Base-by-base conservation (phyloP, 2,113 vertebrate species). In the Orthochromis indermauri region DNA sequence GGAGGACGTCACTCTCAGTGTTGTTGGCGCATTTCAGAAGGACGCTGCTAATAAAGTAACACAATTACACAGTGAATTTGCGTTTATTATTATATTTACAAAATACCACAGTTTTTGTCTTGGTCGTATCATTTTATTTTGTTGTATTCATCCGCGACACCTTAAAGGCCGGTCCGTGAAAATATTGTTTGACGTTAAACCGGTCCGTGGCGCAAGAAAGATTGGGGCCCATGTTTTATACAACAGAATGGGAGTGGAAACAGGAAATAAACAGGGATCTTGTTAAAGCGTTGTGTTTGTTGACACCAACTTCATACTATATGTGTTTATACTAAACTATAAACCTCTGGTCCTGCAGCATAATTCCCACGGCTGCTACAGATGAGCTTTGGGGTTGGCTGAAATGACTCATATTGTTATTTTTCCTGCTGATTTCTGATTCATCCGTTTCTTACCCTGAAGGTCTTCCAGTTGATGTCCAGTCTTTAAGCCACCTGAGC, bases 401-500 rank as follows among this genome's bases (percentile, higher is more conserved):
- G 45, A 35, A 11, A 49, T 49, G 26, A 47, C 42, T 31, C 16
- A 47, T 7, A 14, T 45, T 76, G 40, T 28, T 14, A 17, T 83
- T 51, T 26, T 73, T 13, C 26, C 17, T 45, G 10, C 42, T 35
- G 7, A 61, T 17, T 79, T 49, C 40, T 42, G 40, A 76, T 21
- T 17, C n/a, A 26, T 49, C 37, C 7, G 4, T 2, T 55, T 81
- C 28, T 17, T 12, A 2, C n/a, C 45, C 54, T 8, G 3, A 95
- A 97, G 94, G 91, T 81, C 47, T 80, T n/a, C 92, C 49, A 10
- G 89, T 26, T 7, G 61, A 63, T 1, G 7, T 90, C 51, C 81
- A 57, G 2, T 91, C 96, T 19, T 95, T 97, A 84, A 96, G 96
- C 86, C 96, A 96, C 90, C 93, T 97, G 83, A 95, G 90, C 89